phyloP scores from a whole-genome alignment of 2,113 vertebrate species.

The Ardeotis arabs region DNA sequence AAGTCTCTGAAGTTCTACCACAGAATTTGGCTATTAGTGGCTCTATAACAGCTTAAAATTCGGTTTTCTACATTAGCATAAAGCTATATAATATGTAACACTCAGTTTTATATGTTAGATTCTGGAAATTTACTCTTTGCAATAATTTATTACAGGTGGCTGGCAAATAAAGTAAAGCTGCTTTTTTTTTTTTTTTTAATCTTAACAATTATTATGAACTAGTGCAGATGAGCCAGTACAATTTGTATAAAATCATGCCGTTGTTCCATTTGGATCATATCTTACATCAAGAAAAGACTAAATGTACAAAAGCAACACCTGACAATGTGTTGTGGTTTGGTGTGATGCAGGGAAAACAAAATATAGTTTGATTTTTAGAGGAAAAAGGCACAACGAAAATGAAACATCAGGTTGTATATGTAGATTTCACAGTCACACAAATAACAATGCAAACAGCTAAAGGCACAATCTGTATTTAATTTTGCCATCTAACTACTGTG shows the following conservation, averaged over 20 bases:
- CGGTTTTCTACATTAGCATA: background rate
- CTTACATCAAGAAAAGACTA: background rate
- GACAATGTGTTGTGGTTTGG: background rate
- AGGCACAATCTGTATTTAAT: slow-evolving; percentile 11
- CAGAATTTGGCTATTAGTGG: background rate
- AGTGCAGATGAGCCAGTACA: background rate
- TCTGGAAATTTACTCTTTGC: background rate
- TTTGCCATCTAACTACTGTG: background rate
- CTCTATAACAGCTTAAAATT: background rate
- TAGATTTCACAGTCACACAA: background rate
- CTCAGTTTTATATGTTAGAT: background rate
- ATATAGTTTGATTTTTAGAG: background rate
- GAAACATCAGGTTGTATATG: background rate
- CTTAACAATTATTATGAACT: background rate
- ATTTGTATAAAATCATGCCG: background rate
- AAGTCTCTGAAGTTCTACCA: background rate
- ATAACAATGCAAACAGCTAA: background rate
- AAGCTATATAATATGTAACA: background rate
- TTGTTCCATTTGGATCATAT: background rate
- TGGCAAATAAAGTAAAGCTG: background rate
- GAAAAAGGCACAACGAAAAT: background rate
- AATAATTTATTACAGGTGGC: background rate
- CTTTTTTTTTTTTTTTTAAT: background rate
- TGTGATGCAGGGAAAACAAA: background rate
- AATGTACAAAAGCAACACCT: background rate